phyloP scores from a whole-genome alignment of 1,140 invertebrate species.

The Nautilus pompilius region DNA sequence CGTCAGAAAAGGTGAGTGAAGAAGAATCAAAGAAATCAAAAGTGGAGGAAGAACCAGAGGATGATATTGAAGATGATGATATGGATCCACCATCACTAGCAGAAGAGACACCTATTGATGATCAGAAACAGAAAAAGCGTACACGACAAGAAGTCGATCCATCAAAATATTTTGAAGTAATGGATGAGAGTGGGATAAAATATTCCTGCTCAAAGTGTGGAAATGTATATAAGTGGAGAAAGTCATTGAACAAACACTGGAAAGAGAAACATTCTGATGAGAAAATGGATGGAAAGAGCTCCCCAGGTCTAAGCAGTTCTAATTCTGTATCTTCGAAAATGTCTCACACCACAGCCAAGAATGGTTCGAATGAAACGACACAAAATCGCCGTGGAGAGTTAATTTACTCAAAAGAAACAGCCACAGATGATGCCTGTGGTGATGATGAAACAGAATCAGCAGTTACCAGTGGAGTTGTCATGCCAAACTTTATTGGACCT shows the following conservation, averaged over 20 bases:
- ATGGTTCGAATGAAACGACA: not conserved
- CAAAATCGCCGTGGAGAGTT: not conserved
- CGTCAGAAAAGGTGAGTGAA: constrained; percentile 5
- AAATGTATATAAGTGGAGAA: constrained; percentile 55
- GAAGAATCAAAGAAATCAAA: constrained; percentile 30
- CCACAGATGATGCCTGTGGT: not conserved
- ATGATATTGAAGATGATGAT: constrained; percentile 30
- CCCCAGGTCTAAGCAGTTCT: too few species aligned
- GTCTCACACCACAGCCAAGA: too few species aligned
- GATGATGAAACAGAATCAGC: not conserved
- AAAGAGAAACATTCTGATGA: constrained; percentile 54
- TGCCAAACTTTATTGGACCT: constrained; percentile 43
- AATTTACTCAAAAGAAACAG: not conserved
- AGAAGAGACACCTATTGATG: constrained; percentile 11
- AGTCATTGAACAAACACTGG: constrained; percentile 57
- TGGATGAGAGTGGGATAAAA: constrained; percentile 48
- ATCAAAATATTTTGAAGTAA: constrained; percentile 50
- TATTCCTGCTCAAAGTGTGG: constrained; percentile 55
- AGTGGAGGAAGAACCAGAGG: constrained; percentile 23
- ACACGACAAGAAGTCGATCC: constrained; percentile 50
- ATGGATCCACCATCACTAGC: constrained; percentile 1
- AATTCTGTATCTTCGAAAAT: not conserved
- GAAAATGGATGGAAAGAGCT: constrained; percentile 29
- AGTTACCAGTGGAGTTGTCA: constrained; percentile 12
- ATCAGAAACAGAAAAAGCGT: constrained; percentile 36